Base-by-base conservation (phyloP, 1,140 invertebrate genomes). In the Augochlora pura region DNA sequence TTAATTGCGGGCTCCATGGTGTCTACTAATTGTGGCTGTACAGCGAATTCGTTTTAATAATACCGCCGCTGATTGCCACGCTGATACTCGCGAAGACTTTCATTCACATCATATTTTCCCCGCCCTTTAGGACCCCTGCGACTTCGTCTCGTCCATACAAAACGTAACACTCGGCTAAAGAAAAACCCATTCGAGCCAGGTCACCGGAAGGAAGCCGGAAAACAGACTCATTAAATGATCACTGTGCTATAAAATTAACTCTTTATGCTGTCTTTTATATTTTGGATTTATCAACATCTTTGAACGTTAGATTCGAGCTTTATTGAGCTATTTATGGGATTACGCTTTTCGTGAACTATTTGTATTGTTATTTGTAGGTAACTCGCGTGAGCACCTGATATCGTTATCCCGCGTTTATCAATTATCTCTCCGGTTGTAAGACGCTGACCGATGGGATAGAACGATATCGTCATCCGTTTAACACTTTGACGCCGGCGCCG, bases 1-100 rank as follows among this genome's bases (percentile, higher is more conserved):
- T 71, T 77, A 77, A 71, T 77, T 42, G 46, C 46, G 64, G 18
- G 21, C 59, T 2, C 42, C 23, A 12, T 23, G 18, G 21, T 70
- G 59, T 77, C 68, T 77, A 71, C 68, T 77, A 77, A 77, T 77
- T 77, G 59, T 71, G 27, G 59, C 32, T 2, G 32, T 38, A 16
- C 57, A n/a, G 42, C 57, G 42, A 71, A 71, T 71, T 77, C 59
- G 32, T 77, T 71, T 77, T 77, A 71, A 77, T 77, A 71, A 77
- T 64, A 77, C 39, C 75, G 4, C 16, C n/a, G 68, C 32, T 71
- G 75, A 71, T 77, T 77, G 75, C 68, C 75, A 54, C 18, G 62
- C 62, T 21, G 60, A 49, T 54, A 71, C 54, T 63, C 32, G 32
- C 39, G 18, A 25, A 63, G 68, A 77, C 62, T 77, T 63, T 25